A percentile compares a stretch with the other conserved stretches of the same genome.
Evolutionary conservation across 2,888 invertebrate species (phyloP).

Genomic region (Saturnia japonica): DNA sequence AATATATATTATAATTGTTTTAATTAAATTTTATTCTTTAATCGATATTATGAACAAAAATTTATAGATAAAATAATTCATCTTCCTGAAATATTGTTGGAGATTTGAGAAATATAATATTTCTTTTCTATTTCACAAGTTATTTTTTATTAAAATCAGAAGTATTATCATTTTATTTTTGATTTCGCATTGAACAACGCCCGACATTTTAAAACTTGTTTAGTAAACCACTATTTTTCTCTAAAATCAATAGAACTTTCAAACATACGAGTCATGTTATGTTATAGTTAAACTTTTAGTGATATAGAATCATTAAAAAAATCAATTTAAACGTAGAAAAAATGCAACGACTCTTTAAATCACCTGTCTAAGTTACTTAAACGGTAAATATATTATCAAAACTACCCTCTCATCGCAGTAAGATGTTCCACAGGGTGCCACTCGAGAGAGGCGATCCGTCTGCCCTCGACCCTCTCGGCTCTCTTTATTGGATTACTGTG

Average conservation of each 20-base stretch:
- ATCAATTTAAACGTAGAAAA: no score
- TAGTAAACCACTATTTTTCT: no score
- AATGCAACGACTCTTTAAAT: neutral
- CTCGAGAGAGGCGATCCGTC: conserved; percentile 3
- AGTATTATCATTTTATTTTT: neutral
- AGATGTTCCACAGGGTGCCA: conserved; percentile 1
- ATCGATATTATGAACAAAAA: no score
- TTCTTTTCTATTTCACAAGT: neutral
- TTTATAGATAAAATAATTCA: neutral
- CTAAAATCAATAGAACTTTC: no score
- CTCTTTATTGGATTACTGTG: conserved; percentile 45
- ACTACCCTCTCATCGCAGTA: neutral
- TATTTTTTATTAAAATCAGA: neutral
- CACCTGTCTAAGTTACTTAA: neutral
- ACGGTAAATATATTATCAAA: conserved; percentile 8
- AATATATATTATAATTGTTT: no score
- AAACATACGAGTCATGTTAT: no score
- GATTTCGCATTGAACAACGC: neutral
- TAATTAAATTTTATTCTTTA: no score
- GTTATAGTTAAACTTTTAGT: no score
- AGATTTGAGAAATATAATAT: neutral
- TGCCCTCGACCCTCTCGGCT: conserved; percentile 20
- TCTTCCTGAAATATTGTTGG: neutral
- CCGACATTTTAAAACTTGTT: neutral
- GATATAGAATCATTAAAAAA: no score